phyloP scores from a whole-genome alignment of 2,888 invertebrate genomes.

The Eupithecia subumbrata region DNA sequence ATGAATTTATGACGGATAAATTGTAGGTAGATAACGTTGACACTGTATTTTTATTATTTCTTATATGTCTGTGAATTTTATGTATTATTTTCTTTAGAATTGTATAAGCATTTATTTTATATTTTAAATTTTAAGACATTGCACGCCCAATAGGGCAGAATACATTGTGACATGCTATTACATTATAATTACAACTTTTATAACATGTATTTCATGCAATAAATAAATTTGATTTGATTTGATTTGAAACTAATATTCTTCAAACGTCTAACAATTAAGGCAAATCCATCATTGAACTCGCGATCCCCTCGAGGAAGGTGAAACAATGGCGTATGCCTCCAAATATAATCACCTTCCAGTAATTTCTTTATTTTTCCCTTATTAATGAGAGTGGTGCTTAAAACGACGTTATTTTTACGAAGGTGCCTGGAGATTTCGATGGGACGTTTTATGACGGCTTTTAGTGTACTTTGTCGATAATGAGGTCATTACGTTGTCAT shows the following conservation, averaged over 20 bases:
- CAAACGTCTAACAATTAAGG: background rate
- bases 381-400: constrained; percentile 37
- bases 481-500: constrained; percentile 14
- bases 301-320: background rate
- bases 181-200: no score
- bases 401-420: constrained; percentile 38
- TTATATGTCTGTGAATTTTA: no score
- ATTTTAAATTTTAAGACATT: no score
- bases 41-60: no score
- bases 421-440: constrained; percentile 26
- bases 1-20: no score
- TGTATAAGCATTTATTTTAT: no score
- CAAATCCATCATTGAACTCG: background rate
- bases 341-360: constrained; percentile 19
- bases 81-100: no score
- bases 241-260: background rate
- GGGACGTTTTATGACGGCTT: constrained; percentile 29
- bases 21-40: no score
- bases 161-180: no score
- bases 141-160: no score
- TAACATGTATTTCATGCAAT: no score
- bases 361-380: constrained; percentile 36
- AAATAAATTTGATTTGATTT: no score
- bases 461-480: constrained; percentile 21
- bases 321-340: background rate